These are phyloP conservation scores for Saturnia pavonia DNA, from an alignment of 2,888 invertebrate species.

Conservation along the genomic window DNA sequence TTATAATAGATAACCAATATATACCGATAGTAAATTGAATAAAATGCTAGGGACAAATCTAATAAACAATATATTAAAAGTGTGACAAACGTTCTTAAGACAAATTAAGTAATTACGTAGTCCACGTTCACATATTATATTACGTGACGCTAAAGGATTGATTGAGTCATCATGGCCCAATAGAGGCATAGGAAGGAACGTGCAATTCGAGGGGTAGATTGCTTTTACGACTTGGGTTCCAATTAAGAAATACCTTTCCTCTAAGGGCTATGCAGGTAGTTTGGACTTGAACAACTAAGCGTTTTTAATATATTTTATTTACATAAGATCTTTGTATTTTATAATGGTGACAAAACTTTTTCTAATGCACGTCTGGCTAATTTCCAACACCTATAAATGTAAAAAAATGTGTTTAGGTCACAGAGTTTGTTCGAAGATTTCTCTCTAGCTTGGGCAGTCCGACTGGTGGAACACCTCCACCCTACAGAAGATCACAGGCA, in stretches of 20 bases:
- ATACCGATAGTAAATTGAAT: not conserved
- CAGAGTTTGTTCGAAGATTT: no score
- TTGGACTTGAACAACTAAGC: not conserved
- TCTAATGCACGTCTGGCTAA: not conserved
- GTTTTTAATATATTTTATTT: not conserved
- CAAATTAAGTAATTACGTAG: not conserved
- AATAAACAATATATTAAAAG: not conserved
- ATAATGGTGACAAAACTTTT: not conserved
- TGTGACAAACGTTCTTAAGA: not conserved
- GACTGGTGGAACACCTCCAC: no score
- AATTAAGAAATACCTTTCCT: slow-evolving; percentile 5
- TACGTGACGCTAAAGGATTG: slow-evolving; percentile 1
- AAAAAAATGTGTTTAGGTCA: no score
- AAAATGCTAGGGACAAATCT: not conserved
- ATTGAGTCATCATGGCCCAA: slow-evolving; percentile 1
- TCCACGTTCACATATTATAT: not conserved
- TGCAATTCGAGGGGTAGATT: slow-evolving; percentile 8
- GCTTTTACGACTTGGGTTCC: slow-evolving; percentile 5
- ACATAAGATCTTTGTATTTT: no score
- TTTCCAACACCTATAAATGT: no score
- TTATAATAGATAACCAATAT: no score
- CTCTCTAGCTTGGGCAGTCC: no score
- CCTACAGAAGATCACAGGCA: no score
- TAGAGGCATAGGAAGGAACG: slow-evolving; percentile 3
- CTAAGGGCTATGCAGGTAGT: not conserved